A percentile compares a stretch with the other conserved stretches of the same genome.
Evolutionary conservation across 2,113 vertebrate genomes (phyloP).

Genomic region (Leucopternis melanops): DNA sequence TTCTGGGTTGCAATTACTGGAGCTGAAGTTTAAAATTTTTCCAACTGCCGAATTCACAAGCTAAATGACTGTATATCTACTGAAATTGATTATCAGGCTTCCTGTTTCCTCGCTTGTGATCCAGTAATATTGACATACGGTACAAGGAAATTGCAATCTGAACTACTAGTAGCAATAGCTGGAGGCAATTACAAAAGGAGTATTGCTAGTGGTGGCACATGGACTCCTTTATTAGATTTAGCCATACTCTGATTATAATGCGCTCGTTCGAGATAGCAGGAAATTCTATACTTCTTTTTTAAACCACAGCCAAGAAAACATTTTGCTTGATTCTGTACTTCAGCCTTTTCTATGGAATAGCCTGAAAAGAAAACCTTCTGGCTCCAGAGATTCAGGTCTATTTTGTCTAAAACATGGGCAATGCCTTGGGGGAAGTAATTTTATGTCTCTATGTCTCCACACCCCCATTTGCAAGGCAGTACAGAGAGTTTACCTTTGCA

Average conservation of each 20-base stretch:
- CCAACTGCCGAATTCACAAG: neutral
- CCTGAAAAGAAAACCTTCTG: neutral
- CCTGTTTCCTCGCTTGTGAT: constrained; percentile 36
- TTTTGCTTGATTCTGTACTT: neutral
- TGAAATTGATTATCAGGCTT: constrained; percentile 54
- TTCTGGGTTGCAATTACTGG: constrained; percentile 6
- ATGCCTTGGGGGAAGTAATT: neutral
- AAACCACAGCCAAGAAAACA: neutral
- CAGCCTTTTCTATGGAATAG: neutral
- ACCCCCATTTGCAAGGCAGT: neutral
- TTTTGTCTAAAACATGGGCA: neutral
- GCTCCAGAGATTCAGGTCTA: neutral
- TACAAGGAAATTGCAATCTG: constrained; percentile 58
- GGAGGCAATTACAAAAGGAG: constrained; percentile 49
- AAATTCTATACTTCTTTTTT: neutral
- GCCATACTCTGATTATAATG: neutral
- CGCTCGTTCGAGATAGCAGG: neutral
- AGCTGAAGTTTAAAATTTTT: constrained; percentile 10
- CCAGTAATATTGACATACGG: constrained; percentile 22
- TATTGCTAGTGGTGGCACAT: constrained; percentile 28
- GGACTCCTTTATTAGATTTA: constrained; percentile 15
- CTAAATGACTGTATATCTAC: neutral
- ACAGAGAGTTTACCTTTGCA: neutral
- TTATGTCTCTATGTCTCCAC: neutral
- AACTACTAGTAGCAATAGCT: constrained; percentile 61